These are phyloP conservation scores for Thamnophis sirtalis DNA, from an alignment of 2,113 vertebrate species.

Conservation along the genomic window DNA sequence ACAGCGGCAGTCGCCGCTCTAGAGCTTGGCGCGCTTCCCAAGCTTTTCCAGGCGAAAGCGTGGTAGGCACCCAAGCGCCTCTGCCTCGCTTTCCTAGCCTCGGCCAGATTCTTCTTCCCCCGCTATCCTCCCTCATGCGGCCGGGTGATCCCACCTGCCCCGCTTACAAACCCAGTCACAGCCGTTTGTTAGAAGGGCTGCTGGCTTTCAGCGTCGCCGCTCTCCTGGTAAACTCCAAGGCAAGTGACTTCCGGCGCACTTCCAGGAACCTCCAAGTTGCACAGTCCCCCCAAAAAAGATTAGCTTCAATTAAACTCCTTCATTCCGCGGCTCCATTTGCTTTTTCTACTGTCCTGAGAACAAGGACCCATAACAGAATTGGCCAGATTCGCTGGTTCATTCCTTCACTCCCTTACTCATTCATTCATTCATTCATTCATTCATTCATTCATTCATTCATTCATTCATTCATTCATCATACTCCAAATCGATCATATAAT, in stretches of 20 bases:
- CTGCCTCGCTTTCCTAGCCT: fast-evolving
- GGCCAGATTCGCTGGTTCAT: not conserved
- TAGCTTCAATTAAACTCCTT: not conserved
- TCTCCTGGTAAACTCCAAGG: not conserved
- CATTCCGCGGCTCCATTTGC: not conserved
- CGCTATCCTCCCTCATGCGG: not conserved
- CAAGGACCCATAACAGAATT: not conserved
- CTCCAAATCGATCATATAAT: not conserved
- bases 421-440: not conserved
- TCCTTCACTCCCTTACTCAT: too few relatives aligned
- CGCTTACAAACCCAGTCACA: not conserved
- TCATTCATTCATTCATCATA: not conserved
- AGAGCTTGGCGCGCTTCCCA: slow-evolving; percentile 20
- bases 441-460: not conserved
- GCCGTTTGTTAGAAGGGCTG: not conserved
- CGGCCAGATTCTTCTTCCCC: not conserved
- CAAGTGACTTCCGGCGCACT: not conserved
- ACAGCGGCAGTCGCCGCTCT: not conserved
- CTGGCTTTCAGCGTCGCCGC: not conserved
- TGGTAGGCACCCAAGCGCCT: not conserved
- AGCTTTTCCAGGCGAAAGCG: not conserved
- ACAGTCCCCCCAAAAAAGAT: not conserved
- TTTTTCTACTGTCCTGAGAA: not conserved
- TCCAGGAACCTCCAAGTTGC: not conserved
- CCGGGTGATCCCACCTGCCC: not conserved